Base-by-base conservation (phyloP, 2,888 invertebrate genomes). In the Dione juno region DNA sequence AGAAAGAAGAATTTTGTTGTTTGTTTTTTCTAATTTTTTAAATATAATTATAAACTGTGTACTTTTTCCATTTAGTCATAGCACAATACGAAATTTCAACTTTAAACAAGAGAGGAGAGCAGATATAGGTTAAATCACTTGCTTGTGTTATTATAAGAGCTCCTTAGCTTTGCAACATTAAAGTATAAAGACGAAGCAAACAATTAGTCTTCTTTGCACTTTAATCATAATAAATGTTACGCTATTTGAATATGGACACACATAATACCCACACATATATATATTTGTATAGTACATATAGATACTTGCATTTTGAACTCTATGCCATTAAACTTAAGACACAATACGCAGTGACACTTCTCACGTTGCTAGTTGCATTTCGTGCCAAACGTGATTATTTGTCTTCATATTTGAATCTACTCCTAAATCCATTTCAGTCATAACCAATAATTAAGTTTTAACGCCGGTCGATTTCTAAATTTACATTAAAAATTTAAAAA, bases 291-390 rank as follows among this genome's bases (percentile, higher is more conserved):
- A 52, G 19, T 37, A 64, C 54, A 64, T 40, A 40, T 59, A 53
- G 3, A 28, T n/a, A 53, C 67, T 57, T 16, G 35, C 54, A 69
- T 66, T 61, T 43, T 59, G 52, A 43, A 70, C 70, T 54, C 48
- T 57, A 69, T 37, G 37, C 16, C 41, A 73, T 70, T 66, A 19
- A 37, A 69, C 77, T 84, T 85, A 84, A 70, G 82, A 76, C 77
- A 80, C 78, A 89, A 87, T 85, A 72, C 74, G 77, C 88, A 88
- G 78, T 79, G 52, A 88, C 88, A 87, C 88, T 81, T 81, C 77
- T 83, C 81, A 77, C 82, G 80, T 85, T 86, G 85, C 80, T 85
- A 85, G 84, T 76, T 76, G 74, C 73, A 71, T 69, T 69, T 76
- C 79, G 86, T 84, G 85, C 81, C 82, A 73, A 72, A 64, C 61